A percentile compares a stretch with the other conserved stretches of the same genome.
Conservation (phyloP, 2,797 vertebrate genomes). For the Muraenolepis orangiensis region DNA sequence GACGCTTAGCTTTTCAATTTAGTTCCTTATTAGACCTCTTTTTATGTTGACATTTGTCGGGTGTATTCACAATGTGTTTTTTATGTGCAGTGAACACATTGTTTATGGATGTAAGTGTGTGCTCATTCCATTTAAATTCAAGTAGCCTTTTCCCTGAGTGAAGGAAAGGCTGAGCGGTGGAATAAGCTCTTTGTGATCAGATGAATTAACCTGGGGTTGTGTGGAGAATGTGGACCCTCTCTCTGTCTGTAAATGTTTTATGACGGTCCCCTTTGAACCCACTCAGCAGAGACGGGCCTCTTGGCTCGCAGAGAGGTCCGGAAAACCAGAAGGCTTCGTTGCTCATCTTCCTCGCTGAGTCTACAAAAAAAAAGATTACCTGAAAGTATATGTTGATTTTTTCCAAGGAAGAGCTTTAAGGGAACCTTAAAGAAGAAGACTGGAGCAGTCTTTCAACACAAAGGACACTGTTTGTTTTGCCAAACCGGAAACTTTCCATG, state of each 20-base stretch:
- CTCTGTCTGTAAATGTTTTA: conserved; percentile 69
- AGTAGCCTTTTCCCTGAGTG: conserved; percentile 7
- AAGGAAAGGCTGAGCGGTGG: conserved; percentile 13
- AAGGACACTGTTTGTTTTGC: background rate
- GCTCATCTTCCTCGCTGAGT: conserved; percentile 7
- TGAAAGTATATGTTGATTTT: too few relatives aligned
- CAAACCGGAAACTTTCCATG: background rate
- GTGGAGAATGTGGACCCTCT: conserved; percentile 41
- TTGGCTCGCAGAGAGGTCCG: conserved; percentile 24
- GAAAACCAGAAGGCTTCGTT: conserved; percentile 31
- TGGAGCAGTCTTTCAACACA: background rate
- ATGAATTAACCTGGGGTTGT: conserved; percentile 68
- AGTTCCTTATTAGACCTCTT: background rate
- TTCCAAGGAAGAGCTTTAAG: too few relatives aligned
- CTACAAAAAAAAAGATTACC: background rate
- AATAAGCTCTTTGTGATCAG: conserved; percentile 54
- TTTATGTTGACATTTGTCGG: background rate
- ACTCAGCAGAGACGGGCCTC: conserved; percentile 36
- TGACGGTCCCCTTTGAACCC: conserved; percentile 64
- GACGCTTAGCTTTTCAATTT: conserved; percentile 18
- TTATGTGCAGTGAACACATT: background rate
- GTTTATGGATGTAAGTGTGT: background rate
- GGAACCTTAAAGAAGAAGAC: background rate
- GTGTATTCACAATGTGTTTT: conserved; percentile 5
- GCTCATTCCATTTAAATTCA: background rate